Evolutionary conservation across 2,888 invertebrate genomes (phyloP).

Genomic region (Drosophila antonietae): DNA sequence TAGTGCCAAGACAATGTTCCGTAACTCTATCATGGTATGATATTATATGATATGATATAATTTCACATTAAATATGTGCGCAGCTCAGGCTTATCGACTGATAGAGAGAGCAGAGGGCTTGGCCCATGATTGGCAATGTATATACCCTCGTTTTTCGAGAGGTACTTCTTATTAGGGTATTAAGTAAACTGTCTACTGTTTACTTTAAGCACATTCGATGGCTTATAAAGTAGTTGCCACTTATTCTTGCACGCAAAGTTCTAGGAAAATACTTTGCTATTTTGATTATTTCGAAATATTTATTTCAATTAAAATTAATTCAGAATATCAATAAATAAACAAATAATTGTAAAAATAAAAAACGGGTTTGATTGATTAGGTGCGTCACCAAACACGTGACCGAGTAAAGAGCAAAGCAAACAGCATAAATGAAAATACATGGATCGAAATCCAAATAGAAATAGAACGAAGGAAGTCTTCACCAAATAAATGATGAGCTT

Average conservation of each 20-base stretch:
- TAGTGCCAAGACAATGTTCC: background rate
- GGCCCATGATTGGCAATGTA: background rate
- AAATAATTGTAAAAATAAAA: background rate
- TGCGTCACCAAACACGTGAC: background rate
- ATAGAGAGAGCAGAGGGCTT: background rate
- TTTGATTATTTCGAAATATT: background rate
- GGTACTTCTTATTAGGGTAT: background rate
- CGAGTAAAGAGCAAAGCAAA: background rate
- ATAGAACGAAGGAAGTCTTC: background rate
- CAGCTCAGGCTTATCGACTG: background rate
- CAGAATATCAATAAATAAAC: background rate
- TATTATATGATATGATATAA: background rate
- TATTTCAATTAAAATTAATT: background rate
- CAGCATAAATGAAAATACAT: background rate
- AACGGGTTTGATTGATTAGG: background rate
- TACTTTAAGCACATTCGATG: background rate
- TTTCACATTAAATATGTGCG: background rate
- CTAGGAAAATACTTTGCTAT: background rate
- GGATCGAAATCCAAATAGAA: no score
- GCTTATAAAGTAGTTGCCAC: background rate
- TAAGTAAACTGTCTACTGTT: no score
- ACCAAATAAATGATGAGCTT: no score
- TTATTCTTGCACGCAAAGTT: background rate
- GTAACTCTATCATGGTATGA: background rate
- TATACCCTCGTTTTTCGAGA: background rate